Conservation (phyloP, 2,113 vertebrate genomes). For the Sphaerodactylus townsendi region DNA sequence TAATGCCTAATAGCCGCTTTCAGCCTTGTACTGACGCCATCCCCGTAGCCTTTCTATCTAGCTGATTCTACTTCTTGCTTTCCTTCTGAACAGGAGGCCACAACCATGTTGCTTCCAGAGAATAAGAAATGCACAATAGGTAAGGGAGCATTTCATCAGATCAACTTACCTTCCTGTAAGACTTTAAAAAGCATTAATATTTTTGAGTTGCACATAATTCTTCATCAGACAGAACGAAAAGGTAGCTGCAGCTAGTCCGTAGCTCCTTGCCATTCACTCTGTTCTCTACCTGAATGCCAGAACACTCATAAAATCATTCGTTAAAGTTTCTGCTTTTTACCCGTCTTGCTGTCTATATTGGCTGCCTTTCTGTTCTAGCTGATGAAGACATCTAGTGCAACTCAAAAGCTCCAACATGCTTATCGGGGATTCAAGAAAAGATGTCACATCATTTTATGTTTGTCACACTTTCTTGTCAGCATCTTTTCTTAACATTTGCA, state of each 20-base stretch:
- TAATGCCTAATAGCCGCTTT: background rate
- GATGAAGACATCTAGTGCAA: too few species aligned
- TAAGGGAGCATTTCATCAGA: background rate
- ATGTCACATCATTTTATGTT: background rate
- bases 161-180: background rate
- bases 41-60: background rate
- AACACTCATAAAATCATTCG: background rate
- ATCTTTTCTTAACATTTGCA: background rate
- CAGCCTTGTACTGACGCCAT: background rate
- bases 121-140: background rate
- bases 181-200: background rate
- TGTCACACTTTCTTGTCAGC: background rate
- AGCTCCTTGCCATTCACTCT: background rate
- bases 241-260: background rate
- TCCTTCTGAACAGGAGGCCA: background rate
- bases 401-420: background rate
- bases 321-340: background rate
- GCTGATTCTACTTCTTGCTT: background rate
- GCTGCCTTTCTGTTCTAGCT: background rate
- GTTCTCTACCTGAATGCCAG: background rate
- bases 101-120: background rate
- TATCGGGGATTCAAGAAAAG: background rate
- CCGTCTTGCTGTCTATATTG: background rate
- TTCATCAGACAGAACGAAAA: background rate
- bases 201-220: background rate